Percentiles rank a stretch among this genome's conserved stretches.
These are phyloP conservation scores for Falco columbarius DNA, from an alignment of 2,797 vertebrate species.

Conservation along the genomic window DNA sequence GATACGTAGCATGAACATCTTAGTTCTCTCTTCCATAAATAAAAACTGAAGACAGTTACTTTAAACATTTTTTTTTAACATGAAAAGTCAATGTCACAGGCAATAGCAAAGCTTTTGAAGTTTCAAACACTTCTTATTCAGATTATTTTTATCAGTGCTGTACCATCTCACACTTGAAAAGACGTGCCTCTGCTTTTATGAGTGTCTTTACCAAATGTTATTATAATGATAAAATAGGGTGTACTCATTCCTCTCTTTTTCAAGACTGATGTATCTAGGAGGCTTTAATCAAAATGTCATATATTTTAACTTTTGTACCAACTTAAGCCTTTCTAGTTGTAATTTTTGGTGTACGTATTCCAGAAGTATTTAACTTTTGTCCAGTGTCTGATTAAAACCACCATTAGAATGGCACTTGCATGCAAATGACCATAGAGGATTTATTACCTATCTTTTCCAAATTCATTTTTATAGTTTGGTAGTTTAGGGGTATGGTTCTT, in stretches of 20 bases:
- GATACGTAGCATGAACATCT: constrained; percentile 8
- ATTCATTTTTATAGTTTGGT: neutral
- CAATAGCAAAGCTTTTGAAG: constrained; percentile 39
- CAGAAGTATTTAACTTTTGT: neutral
- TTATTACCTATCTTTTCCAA: neutral
- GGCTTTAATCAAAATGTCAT: constrained; percentile 23
- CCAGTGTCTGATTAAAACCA: constrained; percentile 15
- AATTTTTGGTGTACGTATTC: neutral
- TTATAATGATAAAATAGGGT: constrained; percentile 37
- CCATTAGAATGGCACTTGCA: neutral
- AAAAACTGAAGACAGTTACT: constrained; percentile 52
- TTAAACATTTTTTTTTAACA: constrained; percentile 53
- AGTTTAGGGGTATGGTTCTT: neutral
- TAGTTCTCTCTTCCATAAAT: constrained; percentile 44
- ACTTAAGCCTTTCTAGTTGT: neutral
- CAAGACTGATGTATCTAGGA: constrained; percentile 10
- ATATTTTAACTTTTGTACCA: neutral
- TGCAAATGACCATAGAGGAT: neutral
- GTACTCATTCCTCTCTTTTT: constrained; percentile 28
- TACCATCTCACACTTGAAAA: constrained; percentile 40
- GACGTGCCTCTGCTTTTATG: neutral
- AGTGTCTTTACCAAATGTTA: constrained; percentile 35
- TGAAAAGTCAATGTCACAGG: constrained; percentile 46
- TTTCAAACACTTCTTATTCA: constrained; percentile 51
- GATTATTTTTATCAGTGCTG: constrained; percentile 59